Evolutionary conservation across 2,113 vertebrate species (phyloP).

Genomic region (Saguinus imperator): DNA sequence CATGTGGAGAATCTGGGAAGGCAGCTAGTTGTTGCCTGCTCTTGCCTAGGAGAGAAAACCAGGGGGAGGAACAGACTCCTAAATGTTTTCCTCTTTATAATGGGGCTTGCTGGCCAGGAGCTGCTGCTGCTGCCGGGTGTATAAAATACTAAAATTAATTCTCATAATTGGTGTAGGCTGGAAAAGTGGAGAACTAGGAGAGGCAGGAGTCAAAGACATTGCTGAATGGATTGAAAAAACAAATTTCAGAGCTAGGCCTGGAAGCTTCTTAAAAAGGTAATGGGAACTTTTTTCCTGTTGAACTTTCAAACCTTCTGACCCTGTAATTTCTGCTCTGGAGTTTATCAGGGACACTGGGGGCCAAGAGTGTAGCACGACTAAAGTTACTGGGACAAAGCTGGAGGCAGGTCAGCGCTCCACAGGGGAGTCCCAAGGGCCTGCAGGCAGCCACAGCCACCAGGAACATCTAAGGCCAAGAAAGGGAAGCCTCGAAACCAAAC

Average conservation of each 20-base stretch:
- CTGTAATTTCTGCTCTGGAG: conserved; percentile 81
- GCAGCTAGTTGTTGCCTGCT: neutral
- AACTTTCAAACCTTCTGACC: conserved; percentile 82
- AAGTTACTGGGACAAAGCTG: conserved; percentile 92
- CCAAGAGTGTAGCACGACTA: conserved; percentile 87
- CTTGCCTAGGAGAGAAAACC: neutral
- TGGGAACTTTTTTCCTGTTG: conserved; percentile 68
- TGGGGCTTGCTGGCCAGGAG: neutral
- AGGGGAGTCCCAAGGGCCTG: conserved; percentile 91
- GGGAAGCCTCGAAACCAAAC: conserved; percentile 93
- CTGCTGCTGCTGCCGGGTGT: neutral
- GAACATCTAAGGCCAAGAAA: conserved; percentile 94
- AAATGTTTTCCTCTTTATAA: conserved; percentile 3
- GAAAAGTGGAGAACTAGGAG: neutral
- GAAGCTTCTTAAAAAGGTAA: conserved; percentile 69
- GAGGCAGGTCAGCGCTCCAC: conserved; percentile 90
- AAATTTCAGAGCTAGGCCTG: conserved; percentile 74
- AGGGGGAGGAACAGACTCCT: neutral
- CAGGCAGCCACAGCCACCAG: conserved; percentile 89
- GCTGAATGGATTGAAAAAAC: conserved; percentile 72
- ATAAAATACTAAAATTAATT: neutral
- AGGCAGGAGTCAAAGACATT: conserved; percentile 61
- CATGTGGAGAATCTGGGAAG: neutral
- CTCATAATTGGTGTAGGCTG: neutral
- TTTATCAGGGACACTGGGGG: conserved; percentile 88